Evolutionary conservation across 2,888 invertebrate genomes (phyloP), one percentile per base, ranked within the genome.

Genomic region (Spodoptera littoralis): DNA sequence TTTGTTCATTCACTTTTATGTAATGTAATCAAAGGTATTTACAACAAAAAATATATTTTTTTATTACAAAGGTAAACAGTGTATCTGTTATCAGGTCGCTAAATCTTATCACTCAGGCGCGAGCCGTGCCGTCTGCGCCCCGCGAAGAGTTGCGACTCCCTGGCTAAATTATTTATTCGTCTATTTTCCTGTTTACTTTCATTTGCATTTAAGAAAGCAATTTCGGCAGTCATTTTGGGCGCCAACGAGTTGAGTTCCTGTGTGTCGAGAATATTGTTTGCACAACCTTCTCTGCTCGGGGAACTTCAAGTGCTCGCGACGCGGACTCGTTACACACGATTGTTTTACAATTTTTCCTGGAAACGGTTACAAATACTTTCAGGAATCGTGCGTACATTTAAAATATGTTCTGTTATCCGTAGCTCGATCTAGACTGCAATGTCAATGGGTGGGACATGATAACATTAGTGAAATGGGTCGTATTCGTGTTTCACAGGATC

Each of bases 191-290:
- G 87, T 87, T 88, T 84, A 83, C 85, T 85, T 88, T 87, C 87
- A 88, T 89, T 88, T 88, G 85, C 86, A 84, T 89, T 86, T 87
- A 87, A 88, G 86, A 86, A 87, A 88, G 84, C 84, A 87, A 88
- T 89, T 87, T 84, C 54, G 78, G 66, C 72, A 74, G 78, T 77
- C 82, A 79, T 80, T 82, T 79, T 54, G 72, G 72, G 75, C 70
- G 74, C 70, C 71, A 74, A 72, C 68, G 74, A 70, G 70, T 69
- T 70, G 67, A 68, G 60, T 49, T 66, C 41, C 18, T 13, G 53
- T 30, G 57, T 13, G 45, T 12, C 13, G 11, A 30, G 12, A 43
- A 48, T 52, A 30, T 55, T 66, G 49, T 63, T 49, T 47, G 46
- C 46, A 27, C 24, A 47, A 46, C 24, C 49, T 47, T 58, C 42